A percentile compares a stretch with the other conserved stretches of the same genome.
Evolutionary conservation across 2,888 invertebrate species (phyloP).

Genomic region (Heteropelma amictum): DNA sequence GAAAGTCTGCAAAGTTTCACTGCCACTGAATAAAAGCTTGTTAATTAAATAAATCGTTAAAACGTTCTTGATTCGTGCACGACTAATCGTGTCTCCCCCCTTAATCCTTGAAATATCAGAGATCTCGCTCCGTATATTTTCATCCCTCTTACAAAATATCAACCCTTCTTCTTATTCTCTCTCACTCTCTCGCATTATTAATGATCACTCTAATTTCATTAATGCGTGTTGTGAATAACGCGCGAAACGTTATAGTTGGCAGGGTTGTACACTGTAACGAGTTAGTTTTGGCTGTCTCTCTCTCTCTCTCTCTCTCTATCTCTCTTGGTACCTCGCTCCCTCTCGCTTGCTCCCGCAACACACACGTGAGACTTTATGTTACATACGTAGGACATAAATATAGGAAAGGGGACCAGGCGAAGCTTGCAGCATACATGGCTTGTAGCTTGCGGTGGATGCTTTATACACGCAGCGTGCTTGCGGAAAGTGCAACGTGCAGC

Average conservation of each 20-base stretch:
- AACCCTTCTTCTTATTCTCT: not conserved
- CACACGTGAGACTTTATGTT: constrained; percentile 51
- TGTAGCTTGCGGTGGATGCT: constrained; percentile 38
- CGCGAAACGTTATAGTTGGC: constrained; percentile 42
- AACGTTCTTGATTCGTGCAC: constrained; percentile 30
- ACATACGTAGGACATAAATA: constrained; percentile 47
- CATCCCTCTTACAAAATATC: constrained; percentile 13
- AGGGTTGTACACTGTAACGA: constrained; percentile 24
- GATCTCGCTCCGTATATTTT: constrained; percentile 6
- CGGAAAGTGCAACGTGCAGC: constrained; percentile 39
- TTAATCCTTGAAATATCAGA: constrained; percentile 15
- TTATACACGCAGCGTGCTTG: constrained; percentile 27
- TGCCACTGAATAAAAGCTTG: no score
- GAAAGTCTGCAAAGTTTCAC: no score
- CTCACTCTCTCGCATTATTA: constrained; percentile 49
- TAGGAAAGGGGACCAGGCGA: constrained; percentile 9
- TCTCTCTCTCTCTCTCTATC: constrained; percentile 5
- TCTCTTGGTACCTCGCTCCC: not conserved
- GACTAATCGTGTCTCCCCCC: no score
- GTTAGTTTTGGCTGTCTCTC: constrained; percentile 13
- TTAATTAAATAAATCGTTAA: constrained; percentile 39
- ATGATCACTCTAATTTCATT: constrained; percentile 59
- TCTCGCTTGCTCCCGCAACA: constrained; percentile 40
- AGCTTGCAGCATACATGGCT: constrained; percentile 25
- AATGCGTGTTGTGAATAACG: constrained; percentile 56